Conservation (phyloP, 2,888 invertebrate species). For the Leptinotarsa haldemani region DNA sequence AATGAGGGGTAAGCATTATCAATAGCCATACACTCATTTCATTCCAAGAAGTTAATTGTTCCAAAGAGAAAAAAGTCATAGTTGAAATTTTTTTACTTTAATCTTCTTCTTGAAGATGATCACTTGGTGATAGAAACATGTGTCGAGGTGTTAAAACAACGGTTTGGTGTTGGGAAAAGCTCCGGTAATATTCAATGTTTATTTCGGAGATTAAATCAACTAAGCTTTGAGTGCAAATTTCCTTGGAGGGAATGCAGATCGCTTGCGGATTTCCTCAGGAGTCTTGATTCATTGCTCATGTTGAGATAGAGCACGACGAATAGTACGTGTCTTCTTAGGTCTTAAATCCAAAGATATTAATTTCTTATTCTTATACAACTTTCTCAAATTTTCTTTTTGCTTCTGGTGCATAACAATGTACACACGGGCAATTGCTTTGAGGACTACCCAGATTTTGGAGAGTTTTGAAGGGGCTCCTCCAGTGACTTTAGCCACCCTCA, state of each 20-base stretch:
- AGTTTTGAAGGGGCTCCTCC: slow-evolving; percentile 99
- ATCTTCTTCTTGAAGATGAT: too few species aligned
- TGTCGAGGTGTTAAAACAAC: too few species aligned
- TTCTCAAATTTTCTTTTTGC: slow-evolving; percentile 96
- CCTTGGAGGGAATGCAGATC: slow-evolving; percentile 88
- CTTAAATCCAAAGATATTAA: slow-evolving; percentile 97
- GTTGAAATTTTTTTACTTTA: too few species aligned
- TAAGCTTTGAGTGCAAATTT: slow-evolving; percentile 97
- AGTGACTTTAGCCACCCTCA: slow-evolving; percentile 97
- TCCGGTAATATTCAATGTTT: too few species aligned
- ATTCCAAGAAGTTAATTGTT: too few species aligned
- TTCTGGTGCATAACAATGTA: slow-evolving; percentile 99
- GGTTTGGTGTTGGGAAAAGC: too few species aligned
- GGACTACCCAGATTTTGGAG: slow-evolving; percentile 97
- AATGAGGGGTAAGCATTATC: too few species aligned
- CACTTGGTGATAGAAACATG: too few species aligned
- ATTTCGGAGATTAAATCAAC: slow-evolving; percentile 56
- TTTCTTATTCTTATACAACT: slow-evolving; percentile 95
- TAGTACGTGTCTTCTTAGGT: slow-evolving; percentile 96
- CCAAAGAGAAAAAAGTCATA: too few species aligned
- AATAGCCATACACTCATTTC: too few species aligned
- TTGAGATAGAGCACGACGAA: slow-evolving; percentile 89
- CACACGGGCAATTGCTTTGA: slow-evolving; percentile 98
- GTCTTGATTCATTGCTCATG: slow-evolving; percentile 90
- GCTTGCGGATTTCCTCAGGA: slow-evolving; percentile 88